phyloP scores from a whole-genome alignment of 2,113 vertebrate species.

The Plecotus auritus region DNA sequence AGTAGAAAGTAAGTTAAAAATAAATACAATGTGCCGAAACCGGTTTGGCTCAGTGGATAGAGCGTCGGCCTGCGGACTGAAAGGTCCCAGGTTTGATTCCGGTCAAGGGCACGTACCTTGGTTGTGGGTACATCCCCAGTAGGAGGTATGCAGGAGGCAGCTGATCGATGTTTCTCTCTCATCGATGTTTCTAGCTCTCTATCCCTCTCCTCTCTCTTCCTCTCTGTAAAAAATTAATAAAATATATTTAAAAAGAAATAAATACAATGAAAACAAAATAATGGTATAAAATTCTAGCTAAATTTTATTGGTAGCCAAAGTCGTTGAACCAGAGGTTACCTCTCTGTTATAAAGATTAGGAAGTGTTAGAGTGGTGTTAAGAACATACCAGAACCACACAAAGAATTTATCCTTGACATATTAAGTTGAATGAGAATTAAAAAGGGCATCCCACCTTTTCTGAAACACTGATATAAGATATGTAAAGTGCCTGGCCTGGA shows the following conservation, averaged over 20 bases:
- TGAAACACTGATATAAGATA: constrained; percentile 23
- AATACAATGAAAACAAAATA: constrained; percentile 18
- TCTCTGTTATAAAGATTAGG: background rate
- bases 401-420: constrained; percentile 26
- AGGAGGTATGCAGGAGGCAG: no score
- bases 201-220: no score
- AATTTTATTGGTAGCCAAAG: background rate
- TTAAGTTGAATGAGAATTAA: constrained; percentile 12
- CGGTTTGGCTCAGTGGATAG: no score
- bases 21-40: background rate
- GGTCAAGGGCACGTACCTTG: no score
- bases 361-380: background rate
- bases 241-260: no score
- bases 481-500: background rate
- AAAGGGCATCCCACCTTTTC: background rate
- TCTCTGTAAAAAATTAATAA: no score
- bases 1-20: constrained; percentile 10
- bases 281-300: constrained; percentile 1
- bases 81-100: no score
- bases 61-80: no score
- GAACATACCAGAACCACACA: background rate
- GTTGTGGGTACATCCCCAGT: no score
- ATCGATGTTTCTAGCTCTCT: no score
- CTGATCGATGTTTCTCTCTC: no score
- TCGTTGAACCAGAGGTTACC: background rate